Percentiles rank a stretch among this genome's conserved stretches.
phyloP scores from a whole-genome alignment of 1,140 invertebrate genomes.

The Pogonomyrmex barbatus region DNA sequence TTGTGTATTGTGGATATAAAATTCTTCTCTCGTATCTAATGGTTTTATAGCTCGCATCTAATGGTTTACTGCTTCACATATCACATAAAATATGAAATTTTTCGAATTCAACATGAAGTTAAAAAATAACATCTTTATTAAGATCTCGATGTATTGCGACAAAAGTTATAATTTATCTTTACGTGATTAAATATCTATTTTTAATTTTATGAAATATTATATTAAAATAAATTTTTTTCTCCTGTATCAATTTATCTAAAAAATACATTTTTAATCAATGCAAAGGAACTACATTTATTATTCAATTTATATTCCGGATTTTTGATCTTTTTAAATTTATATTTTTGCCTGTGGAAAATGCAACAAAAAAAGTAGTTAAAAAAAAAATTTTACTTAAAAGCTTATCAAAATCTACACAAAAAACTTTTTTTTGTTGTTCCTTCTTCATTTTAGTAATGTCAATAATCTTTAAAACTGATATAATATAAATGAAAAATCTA shows the following conservation, averaged over 20 bases:
- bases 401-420: background rate
- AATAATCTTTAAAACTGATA: background rate
- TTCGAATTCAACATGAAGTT: background rate
- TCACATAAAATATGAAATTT: constrained; percentile 35
- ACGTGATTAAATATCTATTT: background rate
- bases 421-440: background rate
- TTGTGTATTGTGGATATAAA: constrained; percentile 47
- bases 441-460: background rate
- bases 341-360: background rate
- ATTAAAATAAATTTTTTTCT: background rate
- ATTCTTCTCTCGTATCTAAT: constrained; percentile 32
- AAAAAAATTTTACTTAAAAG: background rate
- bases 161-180: constrained; percentile 8
- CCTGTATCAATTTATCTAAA: background rate
- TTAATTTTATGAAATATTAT: background rate
- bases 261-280: background rate
- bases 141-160: background rate
- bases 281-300: background rate
- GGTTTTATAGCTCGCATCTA: constrained; percentile 45
- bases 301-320: background rate
- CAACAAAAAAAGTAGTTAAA: constrained; percentile 4
- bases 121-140: background rate
- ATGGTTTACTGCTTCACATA: constrained; percentile 35
- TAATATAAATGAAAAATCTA: background rate
- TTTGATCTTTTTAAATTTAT: constrained; percentile 2